Conservation (phyloP, 2,113 vertebrate species). For the Hydrolagus affinis region DNA sequence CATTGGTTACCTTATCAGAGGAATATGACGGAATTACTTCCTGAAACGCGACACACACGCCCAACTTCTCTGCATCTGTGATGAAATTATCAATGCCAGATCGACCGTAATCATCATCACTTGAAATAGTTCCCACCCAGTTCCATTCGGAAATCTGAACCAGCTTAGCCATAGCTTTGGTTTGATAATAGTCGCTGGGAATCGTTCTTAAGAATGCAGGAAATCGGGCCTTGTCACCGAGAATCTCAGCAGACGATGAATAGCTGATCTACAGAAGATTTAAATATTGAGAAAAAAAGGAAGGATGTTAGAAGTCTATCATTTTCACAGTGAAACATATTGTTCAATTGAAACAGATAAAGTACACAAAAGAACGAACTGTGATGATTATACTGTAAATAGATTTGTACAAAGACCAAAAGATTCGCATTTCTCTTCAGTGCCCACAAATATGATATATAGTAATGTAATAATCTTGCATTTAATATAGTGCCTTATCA, state of each 20-base stretch:
- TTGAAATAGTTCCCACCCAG: constrained; percentile 73
- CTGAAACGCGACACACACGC: constrained; percentile 75
- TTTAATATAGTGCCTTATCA: too few relatives aligned
- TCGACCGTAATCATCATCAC: constrained; percentile 73
- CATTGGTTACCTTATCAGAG: constrained; percentile 46
- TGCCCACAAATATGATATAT: background rate
- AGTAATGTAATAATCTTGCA: too few relatives aligned
- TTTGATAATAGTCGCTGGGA: constrained; percentile 73
- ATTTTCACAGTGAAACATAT: background rate
- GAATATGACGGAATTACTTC: constrained; percentile 65
- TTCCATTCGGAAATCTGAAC: constrained; percentile 63
- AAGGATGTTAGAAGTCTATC: background rate
- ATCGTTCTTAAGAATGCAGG: constrained; percentile 76
- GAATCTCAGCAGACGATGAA: constrained; percentile 69
- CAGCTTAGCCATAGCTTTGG: constrained; percentile 68
- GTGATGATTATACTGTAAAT: constrained; percentile 5
- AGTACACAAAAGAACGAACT: background rate
- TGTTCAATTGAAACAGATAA: background rate
- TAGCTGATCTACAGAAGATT: constrained; percentile 69
- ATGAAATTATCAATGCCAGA: constrained; percentile 65
- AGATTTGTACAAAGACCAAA: background rate
- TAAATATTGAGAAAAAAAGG: background rate
- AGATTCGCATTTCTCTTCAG: too few relatives aligned
- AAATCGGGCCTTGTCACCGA: constrained; percentile 77
- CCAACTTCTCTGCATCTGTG: constrained; percentile 53